These are phyloP conservation scores for Pomacea maculata DNA, from an alignment of 1,140 invertebrate species.

Conservation along the genomic window DNA sequence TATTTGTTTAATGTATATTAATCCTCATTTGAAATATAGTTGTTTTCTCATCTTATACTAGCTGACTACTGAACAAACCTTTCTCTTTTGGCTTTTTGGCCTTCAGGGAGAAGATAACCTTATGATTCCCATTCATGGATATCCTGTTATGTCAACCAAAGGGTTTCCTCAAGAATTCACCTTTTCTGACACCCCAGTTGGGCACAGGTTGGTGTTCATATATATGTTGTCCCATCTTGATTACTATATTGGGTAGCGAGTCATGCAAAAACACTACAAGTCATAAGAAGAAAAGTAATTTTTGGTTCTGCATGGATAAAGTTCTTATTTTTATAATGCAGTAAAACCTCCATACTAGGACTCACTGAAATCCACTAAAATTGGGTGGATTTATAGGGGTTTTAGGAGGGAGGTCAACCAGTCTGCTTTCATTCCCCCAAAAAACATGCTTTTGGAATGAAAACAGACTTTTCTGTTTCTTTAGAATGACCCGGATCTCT, in stretches of 20 bases:
- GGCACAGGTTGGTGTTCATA: constrained; percentile 54
- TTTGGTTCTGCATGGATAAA: too few relatives aligned
- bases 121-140: constrained; percentile 65
- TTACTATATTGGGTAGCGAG: background rate
- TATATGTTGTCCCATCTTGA: background rate
- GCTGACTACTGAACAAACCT: background rate
- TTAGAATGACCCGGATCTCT: too few relatives aligned
- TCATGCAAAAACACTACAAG: too few relatives aligned
- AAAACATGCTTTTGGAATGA: too few relatives aligned
- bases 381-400: too few relatives aligned
- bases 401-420: too few relatives aligned
- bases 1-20: background rate
- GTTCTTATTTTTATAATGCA: too few relatives aligned
- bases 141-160: constrained; percentile 62
- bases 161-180: constrained; percentile 61
- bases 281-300: too few relatives aligned
- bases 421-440: too few relatives aligned
- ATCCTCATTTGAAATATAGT: background rate
- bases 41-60: background rate
- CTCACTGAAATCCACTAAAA: too few relatives aligned
- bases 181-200: constrained; percentile 61
- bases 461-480: too few relatives aligned
- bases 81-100: background rate
- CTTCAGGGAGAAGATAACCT: constrained; percentile 64
- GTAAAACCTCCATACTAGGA: too few relatives aligned